Conservation (phyloP, 2,113 vertebrate genomes). For the Hyla sarda region DNA sequence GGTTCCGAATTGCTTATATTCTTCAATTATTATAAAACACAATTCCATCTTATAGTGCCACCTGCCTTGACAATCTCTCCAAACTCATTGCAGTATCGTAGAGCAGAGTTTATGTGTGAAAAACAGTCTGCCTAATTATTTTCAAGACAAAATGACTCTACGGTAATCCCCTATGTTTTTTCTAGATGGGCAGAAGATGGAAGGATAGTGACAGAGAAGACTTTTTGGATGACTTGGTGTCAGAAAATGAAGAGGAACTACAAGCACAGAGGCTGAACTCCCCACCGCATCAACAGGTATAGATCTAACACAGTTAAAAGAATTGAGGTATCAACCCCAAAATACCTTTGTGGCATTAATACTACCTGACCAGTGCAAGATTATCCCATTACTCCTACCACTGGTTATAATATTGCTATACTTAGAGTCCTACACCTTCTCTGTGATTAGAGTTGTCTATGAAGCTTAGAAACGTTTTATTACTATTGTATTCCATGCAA, state of each 20-base stretch:
- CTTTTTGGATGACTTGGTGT: slow-evolving; percentile 72
- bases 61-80: neutral
- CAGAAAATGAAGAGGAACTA: slow-evolving; percentile 68
- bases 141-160: neutral
- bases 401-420: neutral
- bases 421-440: neutral
- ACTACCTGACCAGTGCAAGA: too few relatives aligned
- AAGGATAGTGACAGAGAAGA: slow-evolving; percentile 75
- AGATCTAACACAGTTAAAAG: neutral
- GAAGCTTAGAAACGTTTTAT: neutral
- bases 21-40: neutral
- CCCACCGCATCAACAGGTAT: slow-evolving; percentile 67
- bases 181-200: slow-evolving; percentile 70
- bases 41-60: neutral
- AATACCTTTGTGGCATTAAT: neutral
- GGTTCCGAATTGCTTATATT: too few relatives aligned
- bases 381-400: too few relatives aligned
- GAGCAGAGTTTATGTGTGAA: neutral
- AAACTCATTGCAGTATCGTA: neutral
- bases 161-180: slow-evolving; percentile 5
- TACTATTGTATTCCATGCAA: neutral
- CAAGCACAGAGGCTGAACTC: slow-evolving; percentile 60
- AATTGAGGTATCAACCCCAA: neutral
- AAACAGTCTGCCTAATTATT: neutral
- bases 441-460: neutral